Evolutionary conservation across 2,113 vertebrate genomes (phyloP).

Genomic region (Corvus moneduloides): DNA sequence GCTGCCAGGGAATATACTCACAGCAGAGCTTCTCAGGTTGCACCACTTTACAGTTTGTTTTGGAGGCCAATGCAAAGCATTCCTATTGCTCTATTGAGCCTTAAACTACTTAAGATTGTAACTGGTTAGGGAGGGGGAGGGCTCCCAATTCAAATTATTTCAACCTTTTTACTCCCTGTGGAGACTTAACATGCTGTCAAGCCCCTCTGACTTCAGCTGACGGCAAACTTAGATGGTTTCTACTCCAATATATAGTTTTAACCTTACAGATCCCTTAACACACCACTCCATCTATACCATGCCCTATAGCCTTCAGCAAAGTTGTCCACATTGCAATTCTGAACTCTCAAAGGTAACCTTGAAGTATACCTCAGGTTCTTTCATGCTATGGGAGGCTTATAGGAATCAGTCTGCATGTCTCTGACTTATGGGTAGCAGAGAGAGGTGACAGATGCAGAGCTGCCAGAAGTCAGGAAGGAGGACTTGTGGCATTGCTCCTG

Average conservation of each 20-base stretch:
- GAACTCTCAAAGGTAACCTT: constrained; percentile 21
- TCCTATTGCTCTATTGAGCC: constrained; percentile 23
- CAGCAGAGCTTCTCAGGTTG: constrained; percentile 7
- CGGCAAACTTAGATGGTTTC: not conserved
- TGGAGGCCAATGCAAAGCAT: not conserved
- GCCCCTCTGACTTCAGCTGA: not conserved
- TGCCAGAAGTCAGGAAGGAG: constrained; percentile 1
- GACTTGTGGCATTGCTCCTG: not conserved
- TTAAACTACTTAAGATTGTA: constrained; percentile 22
- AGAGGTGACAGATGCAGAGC: not conserved
- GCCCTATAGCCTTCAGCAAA: constrained; percentile 33
- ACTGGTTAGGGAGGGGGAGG: not conserved
- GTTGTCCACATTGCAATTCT: not conserved
- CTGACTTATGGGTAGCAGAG: not conserved
- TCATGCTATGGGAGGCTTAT: not conserved
- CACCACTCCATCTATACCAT: not conserved
- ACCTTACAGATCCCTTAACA: constrained; percentile 16
- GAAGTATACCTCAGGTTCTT: not conserved
- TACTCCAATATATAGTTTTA: not conserved
- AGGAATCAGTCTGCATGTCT: not conserved
- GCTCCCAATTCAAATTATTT: constrained; percentile 54
- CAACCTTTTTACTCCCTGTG: not conserved
- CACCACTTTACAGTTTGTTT: constrained; percentile 2
- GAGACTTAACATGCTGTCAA: constrained; percentile 8
- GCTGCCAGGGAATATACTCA: not conserved